These are phyloP conservation scores for Natrix natrix DNA, from an alignment of 2,797 vertebrate genomes.

Conservation along the genomic window DNA sequence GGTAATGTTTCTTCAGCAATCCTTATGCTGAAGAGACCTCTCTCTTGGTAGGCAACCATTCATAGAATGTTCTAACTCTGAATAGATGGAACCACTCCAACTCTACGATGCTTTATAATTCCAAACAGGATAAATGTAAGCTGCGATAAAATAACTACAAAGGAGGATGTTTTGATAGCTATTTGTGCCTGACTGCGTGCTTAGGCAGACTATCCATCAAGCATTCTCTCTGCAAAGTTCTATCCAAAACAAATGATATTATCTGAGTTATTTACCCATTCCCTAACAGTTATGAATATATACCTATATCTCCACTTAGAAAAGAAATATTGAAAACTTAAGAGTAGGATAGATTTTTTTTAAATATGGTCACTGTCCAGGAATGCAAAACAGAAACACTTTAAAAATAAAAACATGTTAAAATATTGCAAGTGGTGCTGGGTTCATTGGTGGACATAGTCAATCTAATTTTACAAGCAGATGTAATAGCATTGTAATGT, in stretches of 20 bases:
- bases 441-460: neutral
- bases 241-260: neutral
- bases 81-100: neutral
- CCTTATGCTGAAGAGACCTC: neutral
- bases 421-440: neutral
- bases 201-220: neutral
- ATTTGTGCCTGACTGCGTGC: neutral
- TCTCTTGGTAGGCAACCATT: neutral
- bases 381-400: neutral
- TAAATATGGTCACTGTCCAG: neutral
- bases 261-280: neutral
- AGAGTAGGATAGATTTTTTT: neutral
- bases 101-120: neutral
- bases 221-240: neutral
- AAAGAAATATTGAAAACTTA: neutral
- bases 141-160: neutral
- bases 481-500: neutral
- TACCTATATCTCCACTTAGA: neutral
- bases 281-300: neutral
- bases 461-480: neutral
- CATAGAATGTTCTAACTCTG: neutral
- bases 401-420: neutral
- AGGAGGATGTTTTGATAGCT: neutral
- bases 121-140: neutral
- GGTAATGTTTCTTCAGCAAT: neutral